Evolutionary conservation across 1,140 invertebrate genomes (phyloP), one percentile per base, ranked within the genome.

Genomic region (Diorhabda carinulata): DNA sequence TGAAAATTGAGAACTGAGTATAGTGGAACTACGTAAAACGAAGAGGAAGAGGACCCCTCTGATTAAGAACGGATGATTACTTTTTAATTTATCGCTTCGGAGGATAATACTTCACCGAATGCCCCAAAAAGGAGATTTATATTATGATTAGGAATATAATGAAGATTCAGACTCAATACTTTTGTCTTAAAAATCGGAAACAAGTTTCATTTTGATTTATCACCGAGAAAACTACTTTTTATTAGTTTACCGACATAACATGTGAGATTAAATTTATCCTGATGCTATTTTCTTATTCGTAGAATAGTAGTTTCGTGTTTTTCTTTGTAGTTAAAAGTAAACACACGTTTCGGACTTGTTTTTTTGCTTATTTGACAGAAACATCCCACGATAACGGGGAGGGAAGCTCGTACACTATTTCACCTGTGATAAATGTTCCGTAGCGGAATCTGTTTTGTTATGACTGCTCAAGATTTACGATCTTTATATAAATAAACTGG

Each of bases 401-500:
- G 47, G 47, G 47, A 52, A 52, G 47, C 47, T 4, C 47, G 47
- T 52, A 52, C 47, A 52, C 6, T 52, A 52, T 52, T 52, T 52
- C 47, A 52, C 47, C 47, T 52, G 47, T 52, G 47, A 52, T 52
- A 52, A 52, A 52, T 52, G 47, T 52, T 52, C 47, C 4, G 47
- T 52, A n/a, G n/a, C 47, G 47, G 47, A 52, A 52, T 52, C 47
- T 52, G 47, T 52, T 52, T 52, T 52, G 47, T 52, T 52, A 52
- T 52, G 47, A 52, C 47, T 52, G 47, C n/a, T 52, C 47, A n/a
- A 52, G 47, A 52, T 52, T 52, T 52, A 52, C 47, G 47, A 52
- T 52, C 47, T 52, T 52, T 52, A 52, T 52, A 52, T 52, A 52
- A 52, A 52, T 52, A 52, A 52, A 52, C 47, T 52, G 47, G 47